These are phyloP conservation scores for Xiphophorus birchmanni DNA, from an alignment of 2,797 vertebrate species.

Conservation along the genomic window DNA sequence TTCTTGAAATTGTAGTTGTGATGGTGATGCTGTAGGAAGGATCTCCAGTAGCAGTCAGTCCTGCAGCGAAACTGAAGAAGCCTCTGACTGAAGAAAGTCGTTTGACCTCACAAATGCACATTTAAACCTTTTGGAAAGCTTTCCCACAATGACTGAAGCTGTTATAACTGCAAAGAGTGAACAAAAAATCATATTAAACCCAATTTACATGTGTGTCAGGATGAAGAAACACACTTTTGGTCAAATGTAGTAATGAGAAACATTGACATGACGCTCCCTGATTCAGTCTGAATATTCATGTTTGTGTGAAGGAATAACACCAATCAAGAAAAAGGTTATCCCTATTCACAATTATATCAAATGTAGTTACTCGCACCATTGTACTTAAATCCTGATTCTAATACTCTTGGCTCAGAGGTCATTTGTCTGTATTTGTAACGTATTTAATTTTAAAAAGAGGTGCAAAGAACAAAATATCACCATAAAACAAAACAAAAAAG, in stretches of 20 bases:
- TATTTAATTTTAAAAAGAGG: constrained; percentile 41
- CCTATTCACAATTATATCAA: constrained; percentile 37
- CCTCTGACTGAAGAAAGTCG: not conserved
- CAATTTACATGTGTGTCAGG: not conserved
- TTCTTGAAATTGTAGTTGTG: not conserved
- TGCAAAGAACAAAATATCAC: constrained; percentile 58
- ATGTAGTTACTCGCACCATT: constrained; percentile 42
- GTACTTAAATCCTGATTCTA: constrained; percentile 56
- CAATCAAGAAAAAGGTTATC: constrained; percentile 37
- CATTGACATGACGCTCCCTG: not conserved
- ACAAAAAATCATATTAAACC: not conserved
- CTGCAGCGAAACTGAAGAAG: not conserved
- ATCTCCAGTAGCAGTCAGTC: not conserved
- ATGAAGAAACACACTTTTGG: not conserved
- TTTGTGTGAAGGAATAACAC: not conserved
- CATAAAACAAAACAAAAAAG: constrained; percentile 64
- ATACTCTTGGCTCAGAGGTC: constrained; percentile 20
- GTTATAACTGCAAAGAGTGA: not conserved
- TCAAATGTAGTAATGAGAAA: not conserved
- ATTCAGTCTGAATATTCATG: not conserved
- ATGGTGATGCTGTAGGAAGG: not conserved
- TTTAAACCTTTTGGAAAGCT: not conserved
- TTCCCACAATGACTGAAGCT: not conserved
- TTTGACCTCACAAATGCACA: not conserved
- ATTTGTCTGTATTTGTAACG: not conserved